These are phyloP conservation scores for Chrysolina haemoptera DNA, from an alignment of 2,888 invertebrate genomes.

Conservation along the genomic window DNA sequence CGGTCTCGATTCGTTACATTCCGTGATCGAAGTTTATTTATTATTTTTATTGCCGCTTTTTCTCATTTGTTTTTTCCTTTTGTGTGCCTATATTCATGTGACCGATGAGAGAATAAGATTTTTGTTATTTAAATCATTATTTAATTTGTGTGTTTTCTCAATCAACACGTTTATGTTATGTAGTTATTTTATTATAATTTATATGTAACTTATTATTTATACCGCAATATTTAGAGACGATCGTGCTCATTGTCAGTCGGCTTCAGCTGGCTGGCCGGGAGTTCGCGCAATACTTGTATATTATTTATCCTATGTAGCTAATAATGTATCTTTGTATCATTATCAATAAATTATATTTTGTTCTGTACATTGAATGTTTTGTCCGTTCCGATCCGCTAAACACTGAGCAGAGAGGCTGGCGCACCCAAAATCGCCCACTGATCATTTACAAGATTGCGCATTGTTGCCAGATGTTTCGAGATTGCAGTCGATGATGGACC, in stretches of 20 bases:
- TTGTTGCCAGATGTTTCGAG: constrained; percentile 19
- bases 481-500: not conserved
- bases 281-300: constrained; percentile 67
- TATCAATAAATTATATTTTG: constrained; percentile 72
- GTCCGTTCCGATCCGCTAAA: constrained; percentile 30
- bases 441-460: constrained; percentile 16
- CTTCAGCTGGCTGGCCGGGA: constrained; percentile 53
- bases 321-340: constrained; percentile 68
- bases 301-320: constrained; percentile 68
- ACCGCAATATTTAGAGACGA: constrained; percentile 68
- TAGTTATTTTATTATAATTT: constrained; percentile 71
- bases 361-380: constrained; percentile 57
- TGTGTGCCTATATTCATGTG: constrained; percentile 59
- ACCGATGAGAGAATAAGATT: constrained; percentile 68
- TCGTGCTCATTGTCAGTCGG: constrained; percentile 63
- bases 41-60: constrained; percentile 63
- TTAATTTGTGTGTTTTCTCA: constrained; percentile 69
- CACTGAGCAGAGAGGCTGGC: constrained; percentile 24
- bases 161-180: constrained; percentile 70
- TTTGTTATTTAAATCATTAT: constrained; percentile 71
- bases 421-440: constrained; percentile 33
- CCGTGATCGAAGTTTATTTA: constrained; percentile 65
- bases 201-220: constrained; percentile 72
- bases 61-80: constrained; percentile 61
- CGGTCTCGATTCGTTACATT: constrained; percentile 69